Evolutionary conservation across 2,888 invertebrate species (phyloP).

Genomic region (Podabrus alpinus): DNA sequence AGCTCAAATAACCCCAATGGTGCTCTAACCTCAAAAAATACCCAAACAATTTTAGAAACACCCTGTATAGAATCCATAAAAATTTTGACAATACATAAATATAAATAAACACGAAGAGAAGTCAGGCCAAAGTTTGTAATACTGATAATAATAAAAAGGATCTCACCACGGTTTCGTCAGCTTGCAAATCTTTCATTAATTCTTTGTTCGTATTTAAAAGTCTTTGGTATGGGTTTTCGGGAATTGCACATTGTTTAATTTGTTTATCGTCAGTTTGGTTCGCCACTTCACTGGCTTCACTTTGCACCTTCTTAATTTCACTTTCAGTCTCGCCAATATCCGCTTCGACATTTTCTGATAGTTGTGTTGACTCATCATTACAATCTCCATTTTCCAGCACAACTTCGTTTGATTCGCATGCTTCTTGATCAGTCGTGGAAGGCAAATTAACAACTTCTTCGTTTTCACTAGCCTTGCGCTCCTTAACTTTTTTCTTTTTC

Average conservation of each 20-base stretch:
- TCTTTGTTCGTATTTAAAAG: not conserved
- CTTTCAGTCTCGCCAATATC: not conserved
- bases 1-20: no score
- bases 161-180: not conserved
- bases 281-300: not conserved
- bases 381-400: not conserved
- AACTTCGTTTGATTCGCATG: not conserved
- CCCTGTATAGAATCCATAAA: no score
- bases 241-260: not conserved
- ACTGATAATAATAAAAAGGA: not conserved
- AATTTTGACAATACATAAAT: no score
- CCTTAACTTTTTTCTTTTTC: slow-evolving; percentile 17
- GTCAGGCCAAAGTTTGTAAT: no score
- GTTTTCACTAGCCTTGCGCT: not conserved
- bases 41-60: no score
- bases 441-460: not conserved
- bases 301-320: not conserved
- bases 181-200: not conserved
- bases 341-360: not conserved
- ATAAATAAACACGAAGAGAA: no score
- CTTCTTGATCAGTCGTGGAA: not conserved
- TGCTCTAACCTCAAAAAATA: no score
- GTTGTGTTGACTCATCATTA: not conserved
- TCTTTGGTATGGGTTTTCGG: not conserved
- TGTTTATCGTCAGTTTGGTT: not conserved